phyloP scores from a whole-genome alignment of 1,140 invertebrate genomes.

The Lepidurus packardi region DNA sequence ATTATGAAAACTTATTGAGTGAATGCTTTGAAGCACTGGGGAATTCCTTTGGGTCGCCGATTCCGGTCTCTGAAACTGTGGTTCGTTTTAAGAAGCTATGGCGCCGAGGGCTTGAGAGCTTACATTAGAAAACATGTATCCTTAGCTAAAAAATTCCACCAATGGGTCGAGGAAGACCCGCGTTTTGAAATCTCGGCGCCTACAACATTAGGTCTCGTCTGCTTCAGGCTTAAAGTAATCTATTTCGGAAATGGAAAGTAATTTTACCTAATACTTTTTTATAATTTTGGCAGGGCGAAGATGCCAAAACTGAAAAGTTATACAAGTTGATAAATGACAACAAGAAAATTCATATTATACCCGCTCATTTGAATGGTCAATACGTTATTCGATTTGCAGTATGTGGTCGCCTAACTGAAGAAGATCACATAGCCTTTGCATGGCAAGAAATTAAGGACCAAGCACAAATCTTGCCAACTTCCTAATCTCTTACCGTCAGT shows the following conservation, averaged over 20 bases:
- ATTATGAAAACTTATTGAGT: slow-evolving; percentile 17
- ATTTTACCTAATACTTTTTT: slow-evolving; percentile 64
- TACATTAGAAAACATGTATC: slow-evolving; percentile 89
- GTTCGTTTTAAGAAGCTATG: slow-evolving; percentile 93
- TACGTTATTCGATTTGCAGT: slow-evolving; percentile 94
- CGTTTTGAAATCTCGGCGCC: slow-evolving; percentile 93
- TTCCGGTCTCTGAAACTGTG: slow-evolving; percentile 89
- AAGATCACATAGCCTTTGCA: slow-evolving; percentile 68
- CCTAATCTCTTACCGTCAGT: too few relatives aligned
- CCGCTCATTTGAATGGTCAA: slow-evolving; percentile 80
- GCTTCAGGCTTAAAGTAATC: background rate
- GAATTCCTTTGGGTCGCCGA: slow-evolving; percentile 86
- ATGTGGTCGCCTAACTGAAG: slow-evolving; percentile 80
- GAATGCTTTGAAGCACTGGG: slow-evolving; percentile 72
- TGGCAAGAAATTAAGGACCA: slow-evolving; percentile 50
- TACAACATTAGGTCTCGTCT: slow-evolving; percentile 48
- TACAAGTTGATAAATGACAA: slow-evolving; percentile 91
- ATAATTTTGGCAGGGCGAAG: slow-evolving; percentile 61
- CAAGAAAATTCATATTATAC: slow-evolving; percentile 95
- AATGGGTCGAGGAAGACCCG: slow-evolving; percentile 70
- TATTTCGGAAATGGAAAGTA: slow-evolving; percentile 60
- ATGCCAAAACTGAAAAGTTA: slow-evolving; percentile 89
- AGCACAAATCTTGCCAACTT: slow-evolving; percentile 36
- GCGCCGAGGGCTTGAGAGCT: slow-evolving; percentile 83
- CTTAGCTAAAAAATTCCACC: slow-evolving; percentile 89